Base-by-base conservation (phyloP, 2,797 vertebrate genomes). In the Lagocephalus sceleratus region DNA sequence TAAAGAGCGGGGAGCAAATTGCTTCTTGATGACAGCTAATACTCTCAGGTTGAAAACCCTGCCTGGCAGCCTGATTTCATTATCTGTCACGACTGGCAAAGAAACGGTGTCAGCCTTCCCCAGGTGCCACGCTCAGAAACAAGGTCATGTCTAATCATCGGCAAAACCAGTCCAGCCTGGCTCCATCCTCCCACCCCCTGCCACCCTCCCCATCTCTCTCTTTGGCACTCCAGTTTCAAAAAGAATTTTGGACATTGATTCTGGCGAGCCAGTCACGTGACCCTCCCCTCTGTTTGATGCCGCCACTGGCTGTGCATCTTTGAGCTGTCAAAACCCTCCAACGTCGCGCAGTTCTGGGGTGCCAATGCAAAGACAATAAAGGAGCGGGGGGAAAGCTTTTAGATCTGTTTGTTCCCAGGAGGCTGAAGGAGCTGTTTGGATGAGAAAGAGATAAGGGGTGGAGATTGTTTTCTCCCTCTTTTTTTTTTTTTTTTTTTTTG, bases 301-400 rank as follows among this genome's bases (percentile, higher is more conserved):
- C 64, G 66, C 60, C 59, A 54, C 73, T 71, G 54, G 75, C 60
- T 38, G 68, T 71, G 61, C 2, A 66, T 76, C 81, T 85, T 84
- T 83, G 85, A 86, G 76, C 70, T 72, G 78, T 79, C 76, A 71
- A 66, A 78, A 77, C 81, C 63, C 43, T 60, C 73, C 54, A 73
- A 76, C 77, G 83, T 87, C 76, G 85, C 73, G 82, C 75, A 64
- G 79, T 68, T 76, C 56, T 35, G 26, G 68, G 75, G 69, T 81
- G 56, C 63, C 44, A 35, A 66, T 3, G 58, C 68, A 74, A 77
- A 80, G 74, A 76, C 66, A 58, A 82, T 62, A 73, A 79, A 79
- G 52, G 48, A 64, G 22, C 55, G 45, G 63, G 45, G 63, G 54
- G 57, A 51, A 49, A 40, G 35, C 55, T 69, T 61, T 84, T 51